Conservation (phyloP, 64 coral and sea anemone genomes). For the Trachythela sp. region DNA sequence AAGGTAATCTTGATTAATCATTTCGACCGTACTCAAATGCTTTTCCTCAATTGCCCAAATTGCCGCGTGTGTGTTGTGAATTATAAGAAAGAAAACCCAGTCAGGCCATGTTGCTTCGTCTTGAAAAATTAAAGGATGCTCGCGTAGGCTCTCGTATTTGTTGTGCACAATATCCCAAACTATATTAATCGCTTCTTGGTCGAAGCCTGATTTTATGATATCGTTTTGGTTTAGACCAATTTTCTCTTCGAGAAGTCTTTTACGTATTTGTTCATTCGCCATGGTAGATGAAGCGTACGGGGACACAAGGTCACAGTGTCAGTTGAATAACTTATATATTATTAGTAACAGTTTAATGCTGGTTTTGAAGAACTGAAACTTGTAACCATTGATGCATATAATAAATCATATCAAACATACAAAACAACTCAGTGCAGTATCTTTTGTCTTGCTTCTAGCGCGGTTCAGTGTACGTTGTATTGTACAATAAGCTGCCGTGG, state of each 20-base stretch:
- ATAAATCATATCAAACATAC: no score
- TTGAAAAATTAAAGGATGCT: conserved; percentile 34
- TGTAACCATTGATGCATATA: no score
- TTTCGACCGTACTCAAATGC: conserved; percentile 31
- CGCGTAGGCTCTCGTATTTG: conserved; percentile 41
- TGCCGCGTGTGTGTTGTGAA: conserved; percentile 42
- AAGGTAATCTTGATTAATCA: conserved; percentile 43
- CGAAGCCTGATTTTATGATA: conserved; percentile 53
- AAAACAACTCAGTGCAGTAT: no score
- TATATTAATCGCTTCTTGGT: conserved; percentile 50
- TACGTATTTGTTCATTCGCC: not conserved
- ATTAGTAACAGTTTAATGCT: no score
- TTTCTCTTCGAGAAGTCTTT: conserved; percentile 53
- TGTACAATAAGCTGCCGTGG: no score
- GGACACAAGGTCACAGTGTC: no score
- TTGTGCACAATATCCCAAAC: conserved; percentile 54
- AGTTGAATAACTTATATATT: no score
- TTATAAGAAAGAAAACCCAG: conserved; percentile 60
- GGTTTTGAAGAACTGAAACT: no score
- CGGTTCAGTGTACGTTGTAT: no score
- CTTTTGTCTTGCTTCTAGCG: no score
- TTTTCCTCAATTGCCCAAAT: conserved; percentile 54
- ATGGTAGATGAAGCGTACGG: not conserved
- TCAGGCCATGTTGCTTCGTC: conserved; percentile 38
- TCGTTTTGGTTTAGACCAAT: conserved; percentile 44